Percentiles rank a stretch among this genome's conserved stretches.
Evolutionary conservation across 2,113 vertebrate genomes (phyloP).

Genomic region (Epinephelus cyanopodus): DNA sequence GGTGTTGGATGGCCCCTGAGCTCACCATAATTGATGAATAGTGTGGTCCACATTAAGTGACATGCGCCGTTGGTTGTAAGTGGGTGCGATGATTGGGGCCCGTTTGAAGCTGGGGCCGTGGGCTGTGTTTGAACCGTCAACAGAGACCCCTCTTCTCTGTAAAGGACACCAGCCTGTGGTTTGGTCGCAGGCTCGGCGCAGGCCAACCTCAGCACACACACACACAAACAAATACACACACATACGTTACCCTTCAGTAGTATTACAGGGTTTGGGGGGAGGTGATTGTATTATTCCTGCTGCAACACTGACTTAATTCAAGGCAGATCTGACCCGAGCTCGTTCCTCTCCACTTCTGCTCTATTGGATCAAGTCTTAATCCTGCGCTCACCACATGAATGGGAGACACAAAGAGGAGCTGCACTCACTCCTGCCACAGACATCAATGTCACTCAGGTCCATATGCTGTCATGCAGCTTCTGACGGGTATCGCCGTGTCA

Average conservation of each 20-base stretch:
- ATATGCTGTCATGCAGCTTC: conserved; percentile 67
- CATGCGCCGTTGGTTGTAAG: conserved; percentile 81
- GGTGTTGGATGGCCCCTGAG: conserved; percentile 65
- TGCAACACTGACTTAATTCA: conserved; percentile 82
- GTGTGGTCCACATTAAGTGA: conserved; percentile 82
- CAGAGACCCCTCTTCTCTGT: conserved; percentile 77
- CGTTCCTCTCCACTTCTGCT: conserved; percentile 66
- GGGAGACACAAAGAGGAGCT: conserved; percentile 69
- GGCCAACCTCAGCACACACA: conserved; percentile 49
- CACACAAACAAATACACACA: conserved; percentile 42
- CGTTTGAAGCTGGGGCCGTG: conserved; percentile 77
- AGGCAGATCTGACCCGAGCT: conserved; percentile 78
- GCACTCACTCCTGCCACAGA: conserved; percentile 65
- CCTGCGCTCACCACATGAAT: conserved; percentile 81
- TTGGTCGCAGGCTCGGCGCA: conserved; percentile 68
- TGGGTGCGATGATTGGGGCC: conserved; percentile 77
- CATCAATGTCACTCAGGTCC: conserved; percentile 79
- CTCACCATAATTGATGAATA: conserved; percentile 83
- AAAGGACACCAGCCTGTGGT: conserved; percentile 83
- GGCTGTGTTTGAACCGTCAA: conserved; percentile 78
- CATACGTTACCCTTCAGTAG: conserved; percentile 48
- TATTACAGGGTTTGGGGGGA: conserved; percentile 63
- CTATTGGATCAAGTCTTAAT: conserved; percentile 79
- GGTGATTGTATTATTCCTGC: conserved; percentile 80
- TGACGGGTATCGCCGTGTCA: conserved; percentile 66